phyloP scores from a whole-genome alignment of 2,888 invertebrate genomes.

The Patella depressa region DNA sequence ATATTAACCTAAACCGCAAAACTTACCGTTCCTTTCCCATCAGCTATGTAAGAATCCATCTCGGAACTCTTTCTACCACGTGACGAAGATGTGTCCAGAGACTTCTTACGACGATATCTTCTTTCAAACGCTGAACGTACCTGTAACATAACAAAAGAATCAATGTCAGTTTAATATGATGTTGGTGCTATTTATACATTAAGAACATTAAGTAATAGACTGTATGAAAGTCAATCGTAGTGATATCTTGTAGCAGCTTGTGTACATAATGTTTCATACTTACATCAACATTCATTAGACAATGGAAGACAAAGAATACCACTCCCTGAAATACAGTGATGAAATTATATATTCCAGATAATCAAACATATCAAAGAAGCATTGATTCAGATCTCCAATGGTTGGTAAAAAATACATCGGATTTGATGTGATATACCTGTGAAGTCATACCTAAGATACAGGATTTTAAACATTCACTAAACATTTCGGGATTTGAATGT shows the following conservation, averaged over 20 bases:
- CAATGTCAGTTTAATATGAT: too few species aligned
- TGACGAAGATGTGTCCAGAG: conserved; percentile 37
- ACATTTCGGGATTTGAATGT: too few species aligned
- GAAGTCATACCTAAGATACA: too few species aligned
- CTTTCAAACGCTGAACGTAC: conserved; percentile 57
- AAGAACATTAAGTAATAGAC: too few species aligned
- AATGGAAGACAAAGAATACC: conserved; percentile 65
- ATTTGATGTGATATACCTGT: too few species aligned
- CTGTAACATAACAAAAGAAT: conserved; percentile 29
- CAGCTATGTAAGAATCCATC: conserved; percentile 29
- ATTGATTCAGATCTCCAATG: too few species aligned
- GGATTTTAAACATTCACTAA: too few species aligned
- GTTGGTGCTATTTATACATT: too few species aligned
- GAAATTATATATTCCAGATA: not conserved
- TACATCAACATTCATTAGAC: conserved; percentile 63
- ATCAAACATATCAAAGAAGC: too few species aligned
- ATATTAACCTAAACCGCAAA: not conserved
- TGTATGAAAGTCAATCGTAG: too few species aligned
- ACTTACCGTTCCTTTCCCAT: not conserved
- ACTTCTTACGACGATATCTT: conserved; percentile 40
- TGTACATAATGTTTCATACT: conserved; percentile 34
- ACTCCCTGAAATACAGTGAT: conserved; percentile 54
- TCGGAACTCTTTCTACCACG: conserved; percentile 38
- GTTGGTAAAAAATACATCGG: too few species aligned
- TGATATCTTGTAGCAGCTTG: too few species aligned